Conservation (phyloP, 2,888 invertebrate species). For the Entomobrya multifasciata region DNA sequence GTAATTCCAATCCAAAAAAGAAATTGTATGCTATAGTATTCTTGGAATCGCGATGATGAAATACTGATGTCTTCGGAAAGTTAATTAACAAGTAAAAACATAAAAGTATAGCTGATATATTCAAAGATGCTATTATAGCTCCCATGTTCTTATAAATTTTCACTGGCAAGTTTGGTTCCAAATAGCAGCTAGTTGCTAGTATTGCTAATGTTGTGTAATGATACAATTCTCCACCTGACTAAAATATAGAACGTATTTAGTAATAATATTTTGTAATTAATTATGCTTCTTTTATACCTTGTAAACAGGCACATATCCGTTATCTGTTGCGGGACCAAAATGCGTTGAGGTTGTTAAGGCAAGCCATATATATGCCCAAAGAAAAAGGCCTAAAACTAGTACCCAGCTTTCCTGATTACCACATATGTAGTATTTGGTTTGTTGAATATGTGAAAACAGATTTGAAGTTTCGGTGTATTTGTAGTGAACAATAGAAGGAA, state of each 20-base stretch:
- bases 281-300: too few relatives aligned
- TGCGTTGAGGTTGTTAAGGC: slow-evolving; percentile 81
- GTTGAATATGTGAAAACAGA: too few relatives aligned
- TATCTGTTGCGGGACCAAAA: slow-evolving; percentile 82
- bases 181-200: neutral
- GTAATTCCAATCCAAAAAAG: slow-evolving; percentile 84
- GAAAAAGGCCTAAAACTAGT: slow-evolving; percentile 62
- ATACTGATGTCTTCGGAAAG: too few relatives aligned
- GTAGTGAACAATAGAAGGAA: too few relatives aligned
- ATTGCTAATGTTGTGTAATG: neutral
- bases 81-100: neutral
- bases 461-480: too few relatives aligned
- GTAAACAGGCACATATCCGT: slow-evolving; percentile 82
- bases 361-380: slow-evolving; percentile 82
- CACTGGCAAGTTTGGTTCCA: neutral
- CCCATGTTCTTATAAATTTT: neutral
- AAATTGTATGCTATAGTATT: slow-evolving; percentile 82
- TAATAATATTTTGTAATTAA: too few relatives aligned
- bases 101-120: neutral
- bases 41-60: too few relatives aligned
- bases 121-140: neutral
- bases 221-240: neutral
- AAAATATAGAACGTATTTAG: too few relatives aligned
- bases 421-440: too few relatives aligned
- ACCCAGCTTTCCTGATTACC: too few relatives aligned